Conservation (phyloP, 2,113 vertebrate species). For the Pomatostomus ruficeps region DNA sequence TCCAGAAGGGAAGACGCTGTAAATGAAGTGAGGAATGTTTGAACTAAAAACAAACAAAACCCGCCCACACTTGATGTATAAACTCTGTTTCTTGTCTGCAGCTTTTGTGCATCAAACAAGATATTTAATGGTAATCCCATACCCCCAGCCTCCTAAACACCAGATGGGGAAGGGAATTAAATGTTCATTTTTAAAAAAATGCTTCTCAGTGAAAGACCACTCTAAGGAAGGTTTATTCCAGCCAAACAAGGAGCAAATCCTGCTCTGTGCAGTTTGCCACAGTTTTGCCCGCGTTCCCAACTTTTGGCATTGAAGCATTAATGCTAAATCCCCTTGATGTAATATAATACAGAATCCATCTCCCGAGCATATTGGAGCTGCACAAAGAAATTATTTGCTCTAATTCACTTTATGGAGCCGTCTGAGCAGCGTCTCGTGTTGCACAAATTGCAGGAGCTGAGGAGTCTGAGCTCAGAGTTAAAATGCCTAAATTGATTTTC, state of each 20-base stretch:
- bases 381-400: slow-evolving; percentile 3
- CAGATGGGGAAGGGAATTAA: neutral
- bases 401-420: neutral
- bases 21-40: neutral
- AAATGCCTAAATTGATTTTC: slow-evolving; percentile 14
- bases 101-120: neutral
- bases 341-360: neutral
- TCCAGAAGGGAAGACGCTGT: neutral
- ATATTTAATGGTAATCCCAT: neutral
- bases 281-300: neutral
- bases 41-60: neutral
- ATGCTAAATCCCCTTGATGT: neutral
- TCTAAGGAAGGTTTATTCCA: neutral
- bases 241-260: neutral
- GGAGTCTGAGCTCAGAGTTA: neutral
- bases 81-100: neutral
- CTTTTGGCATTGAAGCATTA: neutral
- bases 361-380: neutral
- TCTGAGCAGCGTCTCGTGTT: neutral
- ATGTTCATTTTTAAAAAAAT: neutral
- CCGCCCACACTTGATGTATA: neutral
- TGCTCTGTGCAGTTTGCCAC: neutral
- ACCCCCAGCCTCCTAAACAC: neutral
- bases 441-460: neutral
- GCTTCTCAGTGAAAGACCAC: neutral